Evolutionary conservation across 1,140 invertebrate species (phyloP).

Genomic region (Heliconius hermathena): DNA sequence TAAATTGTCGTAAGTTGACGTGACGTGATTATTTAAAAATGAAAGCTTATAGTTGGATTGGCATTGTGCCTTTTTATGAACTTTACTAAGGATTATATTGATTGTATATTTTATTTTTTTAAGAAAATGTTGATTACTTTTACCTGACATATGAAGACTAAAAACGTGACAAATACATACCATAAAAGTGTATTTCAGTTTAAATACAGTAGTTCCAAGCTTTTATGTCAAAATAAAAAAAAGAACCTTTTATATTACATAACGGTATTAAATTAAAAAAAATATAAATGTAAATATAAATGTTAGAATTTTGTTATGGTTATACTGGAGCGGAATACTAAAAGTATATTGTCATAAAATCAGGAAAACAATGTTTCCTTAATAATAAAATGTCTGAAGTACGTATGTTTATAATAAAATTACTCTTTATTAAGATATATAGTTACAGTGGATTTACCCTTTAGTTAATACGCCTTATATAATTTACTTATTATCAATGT

Average conservation of each 20-base stretch:
- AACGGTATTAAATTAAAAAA: background rate
- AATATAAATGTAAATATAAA: background rate
- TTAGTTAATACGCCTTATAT: background rate
- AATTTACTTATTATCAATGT: background rate
- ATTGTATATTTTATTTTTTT: background rate
- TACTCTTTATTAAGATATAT: background rate
- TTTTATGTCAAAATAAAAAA: background rate
- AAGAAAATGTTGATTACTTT: background rate
- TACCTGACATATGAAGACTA: background rate
- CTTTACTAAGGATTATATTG: too few relatives aligned
- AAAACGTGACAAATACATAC: background rate
- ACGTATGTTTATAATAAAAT: slow-evolving; percentile 4
- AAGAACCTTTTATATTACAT: background rate
- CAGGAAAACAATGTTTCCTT: slow-evolving; percentile 7
- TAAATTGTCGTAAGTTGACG: background rate
- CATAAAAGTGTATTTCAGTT: too few relatives aligned
- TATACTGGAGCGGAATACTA: background rate
- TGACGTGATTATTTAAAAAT: background rate
- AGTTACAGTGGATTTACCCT: slow-evolving; percentile 9
- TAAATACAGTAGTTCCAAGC: background rate
- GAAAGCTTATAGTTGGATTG: too few relatives aligned
- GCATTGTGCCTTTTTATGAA: too few relatives aligned
- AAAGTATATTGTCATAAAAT: background rate
- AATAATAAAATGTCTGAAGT: background rate
- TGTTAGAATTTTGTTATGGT: background rate